Conservation (phyloP, 2,888 invertebrate species). For the Campoplex capitator region DNA sequence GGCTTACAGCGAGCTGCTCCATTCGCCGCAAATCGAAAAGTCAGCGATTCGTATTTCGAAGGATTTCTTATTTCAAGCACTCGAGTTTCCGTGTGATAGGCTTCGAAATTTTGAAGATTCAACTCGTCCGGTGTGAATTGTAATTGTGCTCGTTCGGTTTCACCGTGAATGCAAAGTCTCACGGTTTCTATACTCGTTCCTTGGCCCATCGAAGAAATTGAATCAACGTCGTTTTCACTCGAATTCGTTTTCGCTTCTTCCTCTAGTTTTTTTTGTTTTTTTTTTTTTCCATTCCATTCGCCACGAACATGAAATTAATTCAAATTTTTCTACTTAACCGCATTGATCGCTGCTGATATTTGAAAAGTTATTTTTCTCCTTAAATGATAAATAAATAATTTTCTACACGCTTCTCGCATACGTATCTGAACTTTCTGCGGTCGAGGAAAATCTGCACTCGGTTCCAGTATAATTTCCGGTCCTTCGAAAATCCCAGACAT, state of each 20-base stretch:
- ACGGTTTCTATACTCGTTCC: slow-evolving; percentile 82
- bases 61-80: slow-evolving; percentile 85
- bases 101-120: slow-evolving; percentile 84
- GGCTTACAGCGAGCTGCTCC: slow-evolving; percentile 85
- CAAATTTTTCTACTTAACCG: too few relatives aligned
- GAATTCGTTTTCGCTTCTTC: slow-evolving; percentile 53
- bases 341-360: background rate
- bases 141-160: slow-evolving; percentile 85
- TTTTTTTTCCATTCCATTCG: too few relatives aligned
- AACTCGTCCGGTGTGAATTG: slow-evolving; percentile 85
- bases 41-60: slow-evolving; percentile 83
- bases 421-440: slow-evolving; percentile 61
- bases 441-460: slow-evolving; percentile 56
- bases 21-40: slow-evolving; percentile 83
- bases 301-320: too few relatives aligned
- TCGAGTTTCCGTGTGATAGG: slow-evolving; percentile 83
- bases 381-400: background rate
- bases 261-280: slow-evolving; percentile 23
- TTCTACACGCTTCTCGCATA: slow-evolving; percentile 20
- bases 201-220: slow-evolving; percentile 23
- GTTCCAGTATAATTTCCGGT: slow-evolving; percentile 50
- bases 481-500: background rate
- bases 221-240: slow-evolving; percentile 26
- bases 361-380: background rate
- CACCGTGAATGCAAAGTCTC: slow-evolving; percentile 87